These are phyloP conservation scores for Gasterosteus aculeatus DNA, from an alignment of 2,113 vertebrate genomes.

Conservation along the genomic window DNA sequence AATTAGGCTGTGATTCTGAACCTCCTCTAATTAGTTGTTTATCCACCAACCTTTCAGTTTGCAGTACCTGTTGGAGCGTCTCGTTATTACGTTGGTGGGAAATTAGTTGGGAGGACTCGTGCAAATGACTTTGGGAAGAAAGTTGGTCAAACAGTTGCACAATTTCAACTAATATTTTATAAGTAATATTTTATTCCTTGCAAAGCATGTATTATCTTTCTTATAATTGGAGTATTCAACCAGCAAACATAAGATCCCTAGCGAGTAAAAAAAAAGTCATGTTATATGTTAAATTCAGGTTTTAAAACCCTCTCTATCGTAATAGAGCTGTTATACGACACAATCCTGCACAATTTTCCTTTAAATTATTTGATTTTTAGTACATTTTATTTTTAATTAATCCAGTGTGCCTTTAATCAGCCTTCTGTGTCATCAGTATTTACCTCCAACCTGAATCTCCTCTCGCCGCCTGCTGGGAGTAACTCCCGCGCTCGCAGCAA, in stretches of 20 bases:
- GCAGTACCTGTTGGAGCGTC: slow-evolving; percentile 33
- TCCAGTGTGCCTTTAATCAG: neutral
- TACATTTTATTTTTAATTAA: neutral
- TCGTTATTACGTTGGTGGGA: slow-evolving; percentile 51
- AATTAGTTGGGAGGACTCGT: slow-evolving; percentile 39
- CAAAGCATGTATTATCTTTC: slow-evolving; percentile 8
- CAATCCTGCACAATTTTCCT: neutral
- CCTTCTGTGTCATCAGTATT: neutral
- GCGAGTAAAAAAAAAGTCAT: neutral
- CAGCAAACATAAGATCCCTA: neutral
- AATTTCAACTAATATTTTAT: slow-evolving; percentile 9
- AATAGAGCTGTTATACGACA: neutral
- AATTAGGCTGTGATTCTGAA: slow-evolving; percentile 54
- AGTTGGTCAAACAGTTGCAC: neutral
- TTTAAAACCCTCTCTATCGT: neutral
- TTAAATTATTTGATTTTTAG: neutral
- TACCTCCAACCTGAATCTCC: neutral
- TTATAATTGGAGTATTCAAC: slow-evolving; percentile 2
- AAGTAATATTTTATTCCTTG: neutral
- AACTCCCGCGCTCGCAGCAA: neutral
- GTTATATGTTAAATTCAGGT: neutral
- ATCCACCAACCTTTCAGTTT: slow-evolving; percentile 45
- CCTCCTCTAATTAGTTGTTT: slow-evolving; percentile 65
- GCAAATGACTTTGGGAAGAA: slow-evolving; percentile 35
- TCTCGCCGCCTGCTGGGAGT: neutral